Conservation (phyloP, 2,113 vertebrate genomes). For the Merops nubicus region DNA sequence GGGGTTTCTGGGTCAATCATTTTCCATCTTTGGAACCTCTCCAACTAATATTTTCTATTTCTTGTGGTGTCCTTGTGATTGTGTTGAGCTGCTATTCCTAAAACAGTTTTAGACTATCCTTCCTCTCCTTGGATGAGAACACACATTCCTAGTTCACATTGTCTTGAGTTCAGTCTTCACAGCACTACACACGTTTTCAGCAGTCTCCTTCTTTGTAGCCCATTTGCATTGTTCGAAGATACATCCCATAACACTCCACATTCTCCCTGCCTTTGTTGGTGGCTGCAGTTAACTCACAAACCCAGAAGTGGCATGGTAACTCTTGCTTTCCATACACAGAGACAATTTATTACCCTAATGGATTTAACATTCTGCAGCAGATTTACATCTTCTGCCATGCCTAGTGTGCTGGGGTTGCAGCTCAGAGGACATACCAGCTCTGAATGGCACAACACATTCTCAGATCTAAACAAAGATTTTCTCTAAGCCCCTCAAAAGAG, state of each 20-base stretch:
- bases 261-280: not conserved
- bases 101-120: not conserved
- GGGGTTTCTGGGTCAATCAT: not conserved
- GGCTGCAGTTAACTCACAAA: not conserved
- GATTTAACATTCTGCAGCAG: not conserved
- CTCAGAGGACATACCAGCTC: not conserved
- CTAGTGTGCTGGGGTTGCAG: not conserved
- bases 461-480: not conserved
- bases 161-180: not conserved
- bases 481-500: not conserved
- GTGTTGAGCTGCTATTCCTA: not conserved
- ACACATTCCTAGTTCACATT: not conserved
- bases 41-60: not conserved
- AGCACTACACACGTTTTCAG: not conserved
- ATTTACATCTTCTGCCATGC: not conserved
- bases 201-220: not conserved
- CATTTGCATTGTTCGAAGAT: not conserved
- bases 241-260: not conserved
- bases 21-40: not conserved
- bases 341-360: not conserved
- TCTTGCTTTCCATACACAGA: not conserved
- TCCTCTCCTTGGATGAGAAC: not conserved
- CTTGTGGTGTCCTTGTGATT: not conserved
- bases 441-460: not conserved
- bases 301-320: not conserved